Evolutionary conservation across 2,888 invertebrate species (phyloP).

Genomic region (Netelia melanura): DNA sequence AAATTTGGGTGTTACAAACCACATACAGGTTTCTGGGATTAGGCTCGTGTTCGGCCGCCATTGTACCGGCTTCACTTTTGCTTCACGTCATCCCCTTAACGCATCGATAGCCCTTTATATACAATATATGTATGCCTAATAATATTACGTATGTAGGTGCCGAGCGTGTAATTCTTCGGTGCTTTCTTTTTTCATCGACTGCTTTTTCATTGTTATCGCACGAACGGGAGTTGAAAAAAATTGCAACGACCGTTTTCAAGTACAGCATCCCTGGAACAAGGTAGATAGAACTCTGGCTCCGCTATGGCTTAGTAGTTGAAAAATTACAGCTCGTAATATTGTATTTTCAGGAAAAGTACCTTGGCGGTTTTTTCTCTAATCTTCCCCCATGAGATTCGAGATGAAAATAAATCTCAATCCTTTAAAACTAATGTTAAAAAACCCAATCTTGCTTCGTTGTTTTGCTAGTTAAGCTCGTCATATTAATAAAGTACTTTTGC

Average conservation of each 20-base stretch:
- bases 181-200: not conserved
- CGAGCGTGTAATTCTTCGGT: conserved; percentile 40
- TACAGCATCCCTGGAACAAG: not conserved
- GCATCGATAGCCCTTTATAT: conserved; percentile 66
- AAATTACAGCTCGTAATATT: no score
- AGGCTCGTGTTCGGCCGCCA: conserved; percentile 69
- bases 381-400: no score
- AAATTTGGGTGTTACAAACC: conserved; percentile 72
- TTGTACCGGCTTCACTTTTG: conserved; percentile 72
- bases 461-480: no score
- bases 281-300: not conserved
- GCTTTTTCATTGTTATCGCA: not conserved
- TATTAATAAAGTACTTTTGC: no score
- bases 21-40: conserved; percentile 74
- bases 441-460: no score
- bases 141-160: conserved; percentile 6
- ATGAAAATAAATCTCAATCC: no score
- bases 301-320: no score
- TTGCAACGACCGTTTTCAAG: not conserved
- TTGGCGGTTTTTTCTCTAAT: no score
- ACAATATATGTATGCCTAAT: not conserved
- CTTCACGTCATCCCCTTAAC: conserved; percentile 66
- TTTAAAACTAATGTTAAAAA: no score
- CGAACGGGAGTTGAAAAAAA: not conserved
- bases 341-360: no score